These are phyloP conservation scores for Rhinoderma darwinii DNA, from an alignment of 2,113 vertebrate genomes.

Conservation along the genomic window DNA sequence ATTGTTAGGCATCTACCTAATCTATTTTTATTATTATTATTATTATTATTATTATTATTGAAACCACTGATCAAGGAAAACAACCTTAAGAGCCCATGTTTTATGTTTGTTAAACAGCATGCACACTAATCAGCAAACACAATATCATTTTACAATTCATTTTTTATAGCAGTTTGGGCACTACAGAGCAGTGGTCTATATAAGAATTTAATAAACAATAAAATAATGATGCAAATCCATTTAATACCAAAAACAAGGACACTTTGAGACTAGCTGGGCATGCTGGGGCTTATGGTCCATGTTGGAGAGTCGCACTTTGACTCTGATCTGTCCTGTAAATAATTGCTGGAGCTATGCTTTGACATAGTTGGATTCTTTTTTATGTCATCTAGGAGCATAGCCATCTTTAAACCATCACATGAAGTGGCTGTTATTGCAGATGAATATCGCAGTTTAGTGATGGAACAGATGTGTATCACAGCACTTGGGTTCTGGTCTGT, in stretches of 20 bases:
- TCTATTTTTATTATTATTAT: too few species aligned
- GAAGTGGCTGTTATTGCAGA: neutral
- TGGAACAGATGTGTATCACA: constrained; percentile 30
- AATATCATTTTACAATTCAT: neutral
- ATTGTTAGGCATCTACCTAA: neutral
- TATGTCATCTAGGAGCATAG: neutral
- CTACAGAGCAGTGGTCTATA: neutral
- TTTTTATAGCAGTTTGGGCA: neutral
- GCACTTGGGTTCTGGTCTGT: constrained; percentile 5
- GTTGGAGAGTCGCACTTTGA: neutral
- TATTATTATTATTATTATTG: too few species aligned
- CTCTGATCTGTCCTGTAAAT: neutral
- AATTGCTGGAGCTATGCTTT: neutral
- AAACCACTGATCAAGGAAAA: neutral
- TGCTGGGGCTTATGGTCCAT: neutral
- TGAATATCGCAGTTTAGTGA: constrained; percentile 11
- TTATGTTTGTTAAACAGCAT: neutral
- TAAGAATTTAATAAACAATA: constrained; percentile 14
- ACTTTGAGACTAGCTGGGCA: neutral
- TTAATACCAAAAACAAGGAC: neutral
- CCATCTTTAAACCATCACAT: neutral
- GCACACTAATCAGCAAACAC: neutral
- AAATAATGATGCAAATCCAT: neutral
- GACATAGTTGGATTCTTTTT: neutral
- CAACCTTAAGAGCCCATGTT: neutral